These are phyloP conservation scores for Puffinus mauretanicus DNA, from an alignment of 2,113 vertebrate genomes.

Conservation along the genomic window DNA sequence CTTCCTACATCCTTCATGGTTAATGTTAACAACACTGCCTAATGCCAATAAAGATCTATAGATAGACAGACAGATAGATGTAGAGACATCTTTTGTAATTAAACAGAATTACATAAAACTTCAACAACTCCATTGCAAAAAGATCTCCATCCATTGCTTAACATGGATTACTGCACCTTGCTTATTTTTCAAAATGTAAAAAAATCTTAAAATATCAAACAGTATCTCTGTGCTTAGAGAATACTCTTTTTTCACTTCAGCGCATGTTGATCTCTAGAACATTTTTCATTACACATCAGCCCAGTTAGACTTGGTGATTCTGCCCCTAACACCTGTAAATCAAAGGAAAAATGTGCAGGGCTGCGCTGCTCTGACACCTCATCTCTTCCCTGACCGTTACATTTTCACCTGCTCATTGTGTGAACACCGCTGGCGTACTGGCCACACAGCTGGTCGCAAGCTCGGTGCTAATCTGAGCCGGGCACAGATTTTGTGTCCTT, in stretches of 20 bases:
- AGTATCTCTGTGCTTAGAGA: not conserved
- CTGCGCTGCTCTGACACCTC: not conserved
- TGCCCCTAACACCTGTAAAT: conserved; percentile 21
- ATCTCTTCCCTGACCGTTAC: not conserved
- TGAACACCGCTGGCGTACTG: not conserved
- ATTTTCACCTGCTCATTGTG: conserved; percentile 49
- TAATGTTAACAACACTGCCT: not conserved
- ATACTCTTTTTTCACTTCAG: not conserved
- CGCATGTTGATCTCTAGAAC: not conserved
- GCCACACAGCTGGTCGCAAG: not conserved
- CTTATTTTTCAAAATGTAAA: not conserved
- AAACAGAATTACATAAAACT: not conserved
- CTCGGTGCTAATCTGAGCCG: not conserved
- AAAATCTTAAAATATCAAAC: not conserved
- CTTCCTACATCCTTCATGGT: not conserved
- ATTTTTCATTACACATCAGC: not conserved
- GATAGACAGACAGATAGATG: not conserved
- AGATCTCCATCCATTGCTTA: not conserved
- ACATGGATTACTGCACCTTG: not conserved
- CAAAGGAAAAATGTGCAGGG: not conserved
- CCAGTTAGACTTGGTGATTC: not conserved
- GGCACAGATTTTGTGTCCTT: not conserved
- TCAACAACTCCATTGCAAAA: not conserved
- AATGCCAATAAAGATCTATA: not conserved
- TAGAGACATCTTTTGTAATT: not conserved